Evolutionary conservation across 2,113 vertebrate genomes (phyloP).

Genomic region (Apistogramma diplotaenia): DNA sequence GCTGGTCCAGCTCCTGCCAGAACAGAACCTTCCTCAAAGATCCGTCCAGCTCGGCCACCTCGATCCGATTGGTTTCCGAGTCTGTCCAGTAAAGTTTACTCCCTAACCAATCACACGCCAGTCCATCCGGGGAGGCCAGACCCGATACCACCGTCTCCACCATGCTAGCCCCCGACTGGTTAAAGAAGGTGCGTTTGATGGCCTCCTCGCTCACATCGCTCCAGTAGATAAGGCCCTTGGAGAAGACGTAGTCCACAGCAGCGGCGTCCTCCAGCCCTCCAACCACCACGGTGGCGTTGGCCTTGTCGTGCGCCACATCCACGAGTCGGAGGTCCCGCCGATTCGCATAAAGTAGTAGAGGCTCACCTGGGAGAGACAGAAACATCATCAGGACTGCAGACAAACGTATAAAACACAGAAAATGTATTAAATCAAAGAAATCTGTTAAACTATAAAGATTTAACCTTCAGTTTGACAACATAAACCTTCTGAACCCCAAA

Average conservation of each 20-base stretch:
- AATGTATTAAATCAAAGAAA: not conserved
- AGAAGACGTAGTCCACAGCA: constrained; percentile 92
- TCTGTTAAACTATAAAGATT: no score
- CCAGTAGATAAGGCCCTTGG: constrained; percentile 91
- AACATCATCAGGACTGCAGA: not conserved
- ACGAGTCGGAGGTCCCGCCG: constrained; percentile 91
- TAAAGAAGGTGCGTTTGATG: constrained; percentile 90
- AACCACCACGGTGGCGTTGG: constrained; percentile 91
- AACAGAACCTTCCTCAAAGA: constrained; percentile 91
- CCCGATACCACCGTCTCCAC: constrained; percentile 87
- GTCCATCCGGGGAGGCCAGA: constrained; percentile 91
- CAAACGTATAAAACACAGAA: not conserved
- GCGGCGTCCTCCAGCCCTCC: constrained; percentile 94
- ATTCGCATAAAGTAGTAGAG: constrained; percentile 94
- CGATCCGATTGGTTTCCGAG: constrained; percentile 95
- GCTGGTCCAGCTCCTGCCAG: constrained; percentile 98
- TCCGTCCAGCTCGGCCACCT: constrained; percentile 94
- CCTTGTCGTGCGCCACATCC: constrained; percentile 84
- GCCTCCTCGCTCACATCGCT: constrained; percentile 98
- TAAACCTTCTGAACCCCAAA: not conserved
- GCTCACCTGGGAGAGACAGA: constrained; percentile 76
- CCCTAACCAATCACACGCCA: constrained; percentile 97
- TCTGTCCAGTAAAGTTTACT: constrained; percentile 98
- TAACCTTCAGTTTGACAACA: not conserved
- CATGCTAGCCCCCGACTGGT: constrained; percentile 76